A percentile compares a stretch with the other conserved stretches of the same genome.
Evolutionary conservation across 2,113 vertebrate genomes (phyloP).

Genomic region (Sinocyclocheilus maitianheensis): DNA sequence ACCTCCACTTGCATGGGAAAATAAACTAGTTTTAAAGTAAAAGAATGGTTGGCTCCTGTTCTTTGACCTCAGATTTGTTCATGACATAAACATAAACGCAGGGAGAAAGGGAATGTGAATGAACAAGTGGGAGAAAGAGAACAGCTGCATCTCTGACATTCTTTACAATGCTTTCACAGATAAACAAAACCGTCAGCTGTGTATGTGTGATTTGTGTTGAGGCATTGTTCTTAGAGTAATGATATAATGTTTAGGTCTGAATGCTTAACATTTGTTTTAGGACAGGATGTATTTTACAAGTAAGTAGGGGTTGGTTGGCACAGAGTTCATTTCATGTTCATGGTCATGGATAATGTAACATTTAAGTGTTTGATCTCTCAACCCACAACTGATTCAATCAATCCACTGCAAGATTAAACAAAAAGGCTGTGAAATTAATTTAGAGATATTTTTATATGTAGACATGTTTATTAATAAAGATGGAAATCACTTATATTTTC

Average conservation of each 20-base stretch:
- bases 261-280: conserved; percentile 12
- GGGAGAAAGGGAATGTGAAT: neutral
- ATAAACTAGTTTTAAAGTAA: conserved; percentile 38
- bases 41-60: neutral
- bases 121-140: conserved; percentile 14
- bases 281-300: neutral
- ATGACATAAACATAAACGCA: neutral
- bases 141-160: conserved; percentile 29
- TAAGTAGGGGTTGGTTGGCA: neutral
- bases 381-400: neutral
- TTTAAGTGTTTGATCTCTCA: neutral
- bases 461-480: neutral
- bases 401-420: neutral
- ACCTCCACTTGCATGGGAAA: conserved; percentile 42
- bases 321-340: neutral
- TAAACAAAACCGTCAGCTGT: conserved; percentile 29
- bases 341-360: neutral
- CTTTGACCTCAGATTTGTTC: neutral
- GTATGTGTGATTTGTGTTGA: conserved; percentile 21
- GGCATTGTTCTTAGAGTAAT: conserved; percentile 37
- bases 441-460: neutral
- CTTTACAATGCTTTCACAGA: conserved; percentile 32
- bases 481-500: neutral
- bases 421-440: neutral
- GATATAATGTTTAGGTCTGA: conserved; percentile 18